phyloP scores from a whole-genome alignment of 2,113 vertebrate genomes.

The Brachionichthys hirsutus region DNA sequence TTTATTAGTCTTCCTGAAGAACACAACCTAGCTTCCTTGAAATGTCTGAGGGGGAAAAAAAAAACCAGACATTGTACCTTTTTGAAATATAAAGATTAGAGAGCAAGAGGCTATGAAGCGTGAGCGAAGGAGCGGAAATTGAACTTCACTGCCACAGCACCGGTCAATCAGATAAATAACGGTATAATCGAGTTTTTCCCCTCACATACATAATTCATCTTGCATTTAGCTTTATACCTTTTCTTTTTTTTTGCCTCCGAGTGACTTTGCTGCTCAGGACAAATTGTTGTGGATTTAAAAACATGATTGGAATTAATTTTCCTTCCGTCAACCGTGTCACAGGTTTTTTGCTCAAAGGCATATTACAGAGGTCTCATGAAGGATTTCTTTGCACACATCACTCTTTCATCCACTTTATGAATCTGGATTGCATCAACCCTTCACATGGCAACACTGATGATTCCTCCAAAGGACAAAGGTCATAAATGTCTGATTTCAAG shows the following conservation, averaged over 20 bases:
- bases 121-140: conserved; percentile 72
- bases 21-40: conserved; percentile 24
- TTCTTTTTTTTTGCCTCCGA: conserved; percentile 17
- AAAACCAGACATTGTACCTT: conserved; percentile 37
- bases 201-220: conserved; percentile 78
- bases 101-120: conserved; percentile 74
- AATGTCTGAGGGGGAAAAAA: neutral
- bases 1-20: conserved; percentile 19
- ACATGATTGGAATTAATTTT: conserved; percentile 58
- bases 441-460: conserved; percentile 31
- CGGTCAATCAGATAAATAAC: conserved; percentile 81
- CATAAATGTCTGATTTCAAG: conserved; percentile 18
- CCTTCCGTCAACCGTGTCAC: conserved; percentile 39
- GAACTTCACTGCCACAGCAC: conserved; percentile 69
- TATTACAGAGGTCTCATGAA: conserved; percentile 30
- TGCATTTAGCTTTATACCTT: conserved; percentile 57
- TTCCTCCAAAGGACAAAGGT: conserved; percentile 34
- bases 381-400: conserved; percentile 28
- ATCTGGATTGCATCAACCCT: conserved; percentile 41
- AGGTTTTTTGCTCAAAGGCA: conserved; percentile 42
- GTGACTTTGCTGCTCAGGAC: conserved; percentile 67
- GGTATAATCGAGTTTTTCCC: conserved; percentile 74
- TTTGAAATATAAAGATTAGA: conserved; percentile 75
- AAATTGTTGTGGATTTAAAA: conserved; percentile 69
- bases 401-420: conserved; percentile 41